Evolutionary conservation across 2,113 vertebrate species (phyloP), one percentile per base, ranked within the genome.

Genomic region (Alouatta palliata): DNA sequence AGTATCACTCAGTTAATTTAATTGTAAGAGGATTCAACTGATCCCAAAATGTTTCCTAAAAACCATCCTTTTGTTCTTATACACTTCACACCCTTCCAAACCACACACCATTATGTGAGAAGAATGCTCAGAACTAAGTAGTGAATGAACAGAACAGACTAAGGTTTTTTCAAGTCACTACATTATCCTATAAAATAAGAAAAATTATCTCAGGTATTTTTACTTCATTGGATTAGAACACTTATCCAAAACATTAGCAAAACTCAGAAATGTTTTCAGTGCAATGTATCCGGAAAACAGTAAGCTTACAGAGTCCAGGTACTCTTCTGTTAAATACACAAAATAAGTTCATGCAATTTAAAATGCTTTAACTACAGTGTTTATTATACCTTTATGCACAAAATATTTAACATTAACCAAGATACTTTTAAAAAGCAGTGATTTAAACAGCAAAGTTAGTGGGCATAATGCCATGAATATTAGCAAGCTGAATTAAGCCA

Each of bases 221-320:
- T 37, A 94, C 66, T 86, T 77, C 85, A 95, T 4, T 81, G 79
- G 47, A 64, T 68, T 89, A 52, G n/a, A 96, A 96, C 25, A 87
- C 12, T 79, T 70, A 71, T 14, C 54, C 27, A 76, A 71, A 66
- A 79, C 32, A 71, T 52, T 77, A 95, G 27, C 75, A 95, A 87
- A 83, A 77, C 27, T 77, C 54, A 92, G 45, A 75, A 82, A 79
- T 82, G 64, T 79, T 91, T 93, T 76, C 37, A 90, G 66, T 37
- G 73, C 37, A 95, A 91, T 83, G 37, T 83, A 85, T 76, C 23
- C 80, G 52, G 14, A 96, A 64, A 75, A 96, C 9, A 81, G 14
- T 79, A 95, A 54, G 25, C 79, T 82, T 87, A 77, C 3, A 54
- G 68, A 84, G 23, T 88, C 56, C 91, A 91, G 30, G n/a, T 90